Conservation (phyloP, 2,113 vertebrate genomes). For the Urocitellus parryii region DNA sequence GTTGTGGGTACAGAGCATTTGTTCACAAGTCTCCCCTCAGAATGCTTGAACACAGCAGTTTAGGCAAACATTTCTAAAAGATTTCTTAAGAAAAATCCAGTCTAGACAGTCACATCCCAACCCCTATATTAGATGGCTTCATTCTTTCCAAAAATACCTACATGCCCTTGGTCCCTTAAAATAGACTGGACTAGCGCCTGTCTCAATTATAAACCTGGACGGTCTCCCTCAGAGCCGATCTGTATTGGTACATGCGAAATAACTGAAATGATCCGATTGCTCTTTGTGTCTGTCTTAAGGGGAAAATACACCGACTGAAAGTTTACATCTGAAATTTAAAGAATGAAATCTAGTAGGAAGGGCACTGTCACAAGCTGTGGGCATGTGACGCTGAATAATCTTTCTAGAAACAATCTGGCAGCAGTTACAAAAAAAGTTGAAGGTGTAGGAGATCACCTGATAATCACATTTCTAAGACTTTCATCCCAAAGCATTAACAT, state of each 20-base stretch:
- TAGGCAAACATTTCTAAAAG: not conserved
- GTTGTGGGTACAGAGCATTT: not conserved
- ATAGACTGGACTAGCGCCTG: constrained; percentile 50
- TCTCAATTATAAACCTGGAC: constrained; percentile 46
- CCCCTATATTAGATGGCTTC: not conserved
- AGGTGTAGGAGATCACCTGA: not conserved
- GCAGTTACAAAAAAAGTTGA: not conserved
- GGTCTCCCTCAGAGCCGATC: not conserved
- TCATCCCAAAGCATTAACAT: not conserved
- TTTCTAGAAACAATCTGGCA: not conserved
- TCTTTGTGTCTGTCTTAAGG: not conserved
- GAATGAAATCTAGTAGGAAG: not conserved
- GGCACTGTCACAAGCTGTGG: not conserved
- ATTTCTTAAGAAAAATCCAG: constrained; percentile 64
- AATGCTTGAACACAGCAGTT: not conserved
- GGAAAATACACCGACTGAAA: not conserved
- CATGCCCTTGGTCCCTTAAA: constrained; percentile 61
- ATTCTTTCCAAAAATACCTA: constrained; percentile 73
- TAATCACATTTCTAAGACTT: not conserved
- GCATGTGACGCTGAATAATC: not conserved
- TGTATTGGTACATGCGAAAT: constrained; percentile 57
- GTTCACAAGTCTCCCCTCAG: not conserved
- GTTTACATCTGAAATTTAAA: not conserved
- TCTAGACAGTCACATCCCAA: constrained; percentile 63
- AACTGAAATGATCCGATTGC: constrained; percentile 4